These are phyloP conservation scores for Patiria pectinifera DNA, from an alignment of 53 echinoderm and acorn worm genomes.

Conservation along the genomic window DNA sequence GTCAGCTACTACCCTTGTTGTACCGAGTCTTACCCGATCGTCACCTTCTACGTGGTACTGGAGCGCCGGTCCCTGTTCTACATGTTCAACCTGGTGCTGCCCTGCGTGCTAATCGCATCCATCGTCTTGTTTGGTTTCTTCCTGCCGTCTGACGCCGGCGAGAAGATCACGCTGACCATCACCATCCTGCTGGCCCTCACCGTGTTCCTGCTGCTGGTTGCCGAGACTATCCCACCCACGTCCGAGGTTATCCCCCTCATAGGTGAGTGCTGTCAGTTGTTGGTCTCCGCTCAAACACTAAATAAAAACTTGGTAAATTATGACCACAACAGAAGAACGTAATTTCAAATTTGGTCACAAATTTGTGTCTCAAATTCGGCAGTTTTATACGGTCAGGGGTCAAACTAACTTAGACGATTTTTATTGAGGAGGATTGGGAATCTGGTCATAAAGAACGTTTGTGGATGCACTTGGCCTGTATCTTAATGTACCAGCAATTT, in stretches of 20 bases:
- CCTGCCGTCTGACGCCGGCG: constrained; percentile 90
- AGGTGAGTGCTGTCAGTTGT: constrained; percentile 63
- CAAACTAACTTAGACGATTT: no score
- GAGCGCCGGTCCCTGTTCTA: constrained; percentile 85
- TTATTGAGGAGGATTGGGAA: no score
- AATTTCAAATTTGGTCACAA: no score
- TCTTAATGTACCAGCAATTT: no score
- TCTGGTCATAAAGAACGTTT: no score
- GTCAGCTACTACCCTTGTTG: constrained; percentile 78
- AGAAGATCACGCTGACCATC: constrained; percentile 90
- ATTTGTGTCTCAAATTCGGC: no score
- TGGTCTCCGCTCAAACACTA: no score
- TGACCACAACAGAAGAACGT: no score
- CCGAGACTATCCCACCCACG: constrained; percentile 94
- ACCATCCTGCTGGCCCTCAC: constrained; percentile 89
- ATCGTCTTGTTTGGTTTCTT: constrained; percentile 84
- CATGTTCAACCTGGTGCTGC: constrained; percentile 85
- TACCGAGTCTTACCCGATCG: constrained; percentile 64
- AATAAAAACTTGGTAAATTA: no score
- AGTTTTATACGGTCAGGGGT: no score
- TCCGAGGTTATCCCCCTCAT: constrained; percentile 93
- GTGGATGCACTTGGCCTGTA: no score
- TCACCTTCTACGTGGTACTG: constrained; percentile 80
- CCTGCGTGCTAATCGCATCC: constrained; percentile 86
- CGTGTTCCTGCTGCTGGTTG: constrained; percentile 91